These are phyloP conservation scores for Sarcophaga carnaria DNA, from an alignment of 2,888 invertebrate genomes.

Conservation along the genomic window DNA sequence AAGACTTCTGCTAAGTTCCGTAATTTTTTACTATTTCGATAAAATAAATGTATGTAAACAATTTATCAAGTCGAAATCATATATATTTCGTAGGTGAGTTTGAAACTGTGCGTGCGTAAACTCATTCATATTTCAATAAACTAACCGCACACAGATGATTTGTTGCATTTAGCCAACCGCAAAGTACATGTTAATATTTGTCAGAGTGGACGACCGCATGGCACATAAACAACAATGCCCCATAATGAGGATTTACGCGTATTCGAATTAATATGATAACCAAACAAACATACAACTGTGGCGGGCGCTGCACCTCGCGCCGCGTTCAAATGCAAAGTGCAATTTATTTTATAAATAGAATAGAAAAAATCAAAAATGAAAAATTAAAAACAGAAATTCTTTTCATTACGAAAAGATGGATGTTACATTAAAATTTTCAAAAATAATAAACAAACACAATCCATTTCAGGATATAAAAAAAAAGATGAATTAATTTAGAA, in stretches of 20 bases:
- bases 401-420: background rate
- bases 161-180: conserved; percentile 63
- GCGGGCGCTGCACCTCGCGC: conserved; percentile 73
- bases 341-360: conserved; percentile 44
- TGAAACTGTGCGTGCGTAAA: background rate
- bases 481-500: background rate
- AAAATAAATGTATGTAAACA: too few species aligned
- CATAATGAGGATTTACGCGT: conserved; percentile 77
- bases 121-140: conserved; percentile 41
- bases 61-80: too few species aligned
- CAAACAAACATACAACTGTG: conserved; percentile 76
- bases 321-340: conserved; percentile 71
- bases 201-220: conserved; percentile 70
- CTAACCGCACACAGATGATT: conserved; percentile 63
- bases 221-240: conserved; percentile 75
- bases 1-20: too few species aligned
- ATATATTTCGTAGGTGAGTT: background rate
- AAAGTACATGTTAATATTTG: conserved; percentile 62
- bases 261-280: conserved; percentile 68
- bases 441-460: conserved; percentile 23
- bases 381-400: conserved; percentile 22
- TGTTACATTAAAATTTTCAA: conserved; percentile 28
- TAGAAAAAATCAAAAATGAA: conserved; percentile 50
- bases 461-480: background rate
- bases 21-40: too few species aligned